These are phyloP conservation scores for Hedychridium roseum DNA, from an alignment of 2,888 invertebrate species.

Conservation along the genomic window DNA sequence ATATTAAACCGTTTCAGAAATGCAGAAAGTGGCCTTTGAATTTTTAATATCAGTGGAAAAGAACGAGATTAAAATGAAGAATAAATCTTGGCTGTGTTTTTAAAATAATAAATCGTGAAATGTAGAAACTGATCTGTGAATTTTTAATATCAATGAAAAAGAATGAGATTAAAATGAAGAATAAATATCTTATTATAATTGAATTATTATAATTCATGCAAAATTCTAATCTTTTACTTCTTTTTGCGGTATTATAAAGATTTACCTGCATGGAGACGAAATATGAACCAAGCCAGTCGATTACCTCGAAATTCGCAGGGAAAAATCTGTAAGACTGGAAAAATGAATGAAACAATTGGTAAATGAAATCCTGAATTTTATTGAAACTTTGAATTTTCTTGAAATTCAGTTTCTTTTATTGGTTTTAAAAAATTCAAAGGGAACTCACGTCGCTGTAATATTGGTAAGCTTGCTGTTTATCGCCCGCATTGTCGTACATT, in stretches of 20 bases:
- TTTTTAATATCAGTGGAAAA: not conserved
- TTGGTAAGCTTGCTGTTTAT: slow-evolving; percentile 89
- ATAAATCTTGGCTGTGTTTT: not conserved
- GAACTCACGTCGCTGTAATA: slow-evolving; percentile 78
- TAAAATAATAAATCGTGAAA: slow-evolving; percentile 6
- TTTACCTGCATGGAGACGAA: slow-evolving; percentile 81
- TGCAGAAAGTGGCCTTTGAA: too few species aligned
- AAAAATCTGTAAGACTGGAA: slow-evolving; percentile 59
- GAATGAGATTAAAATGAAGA: too few species aligned
- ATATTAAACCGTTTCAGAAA: too few species aligned
- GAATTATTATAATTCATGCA: too few species aligned
- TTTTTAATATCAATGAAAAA: too few species aligned
- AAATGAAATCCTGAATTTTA: too few species aligned
- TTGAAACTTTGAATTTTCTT: too few species aligned
- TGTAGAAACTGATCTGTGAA: too few species aligned
- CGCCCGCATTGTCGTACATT: slow-evolving; percentile 88
- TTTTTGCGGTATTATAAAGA: not conserved
- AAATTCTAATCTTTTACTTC: not conserved
- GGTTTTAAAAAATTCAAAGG: too few species aligned
- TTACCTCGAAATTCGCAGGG: slow-evolving; percentile 69
- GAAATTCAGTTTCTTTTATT: too few species aligned
- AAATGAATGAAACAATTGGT: too few species aligned
- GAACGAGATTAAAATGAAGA: not conserved
- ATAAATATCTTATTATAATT: not conserved
- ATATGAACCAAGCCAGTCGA: slow-evolving; percentile 90